A percentile compares a stretch with the other conserved stretches of the same genome.
Evolutionary conservation across 2,797 vertebrate genomes (phyloP).

Genomic region (Macropus fuliginosus): DNA sequence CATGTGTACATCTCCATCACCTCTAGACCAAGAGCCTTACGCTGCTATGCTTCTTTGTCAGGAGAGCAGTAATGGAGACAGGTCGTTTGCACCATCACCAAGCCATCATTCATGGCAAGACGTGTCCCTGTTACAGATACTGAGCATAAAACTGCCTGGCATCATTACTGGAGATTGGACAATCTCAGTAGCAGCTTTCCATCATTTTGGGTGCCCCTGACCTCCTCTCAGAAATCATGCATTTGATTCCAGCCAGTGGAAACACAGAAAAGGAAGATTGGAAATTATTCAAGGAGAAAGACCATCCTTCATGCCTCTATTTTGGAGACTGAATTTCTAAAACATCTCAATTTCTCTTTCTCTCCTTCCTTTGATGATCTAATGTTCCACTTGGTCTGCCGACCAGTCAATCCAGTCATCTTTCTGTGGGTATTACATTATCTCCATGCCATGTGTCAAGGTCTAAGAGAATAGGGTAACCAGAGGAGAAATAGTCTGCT

Average conservation of each 20-base stretch:
- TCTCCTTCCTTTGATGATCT: conserved; percentile 31
- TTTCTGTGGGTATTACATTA: conserved; percentile 12
- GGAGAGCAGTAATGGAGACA: conserved; percentile 23
- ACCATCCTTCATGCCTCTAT: conserved; percentile 38
- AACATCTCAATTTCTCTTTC: conserved; percentile 65
- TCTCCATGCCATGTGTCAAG: conserved; percentile 4
- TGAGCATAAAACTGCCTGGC: conserved; percentile 55
- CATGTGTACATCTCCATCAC: neutral
- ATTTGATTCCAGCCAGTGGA: conserved; percentile 55
- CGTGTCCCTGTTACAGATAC: conserved; percentile 52
- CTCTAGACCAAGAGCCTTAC: neutral
- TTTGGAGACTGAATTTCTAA: conserved; percentile 57
- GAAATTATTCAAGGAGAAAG: conserved; percentile 69
- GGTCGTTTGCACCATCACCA: neutral
- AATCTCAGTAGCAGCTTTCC: conserved; percentile 19
- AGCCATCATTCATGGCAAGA: conserved; percentile 55
- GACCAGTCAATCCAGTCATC: conserved; percentile 24
- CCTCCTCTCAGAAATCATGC: conserved; percentile 31
- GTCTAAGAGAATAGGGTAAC: neutral
- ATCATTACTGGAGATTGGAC: conserved; percentile 17
- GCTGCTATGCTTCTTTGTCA: neutral
- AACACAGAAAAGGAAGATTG: conserved; percentile 50
- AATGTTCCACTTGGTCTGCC: conserved; percentile 1
- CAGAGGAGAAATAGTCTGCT: neutral
- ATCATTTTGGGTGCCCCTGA: conserved; percentile 51